Evolutionary conservation across 2,797 vertebrate genomes (phyloP), one percentile per base, ranked within the genome.

Genomic region (Petrocephalus schoutedeni): DNA sequence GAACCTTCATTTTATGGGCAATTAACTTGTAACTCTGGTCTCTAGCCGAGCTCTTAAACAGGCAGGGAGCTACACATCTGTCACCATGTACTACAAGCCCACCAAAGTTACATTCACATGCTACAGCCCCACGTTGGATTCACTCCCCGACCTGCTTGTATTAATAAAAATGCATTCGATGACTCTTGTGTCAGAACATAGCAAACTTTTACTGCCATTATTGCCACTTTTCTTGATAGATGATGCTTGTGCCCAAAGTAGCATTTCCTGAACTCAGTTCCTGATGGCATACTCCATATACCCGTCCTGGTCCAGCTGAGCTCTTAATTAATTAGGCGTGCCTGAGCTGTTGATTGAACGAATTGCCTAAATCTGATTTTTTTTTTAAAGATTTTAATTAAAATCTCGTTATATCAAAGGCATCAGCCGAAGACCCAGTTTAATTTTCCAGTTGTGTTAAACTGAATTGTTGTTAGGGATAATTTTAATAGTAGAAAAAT

Each of bases 1-100:
- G 19, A 77, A 85, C 59, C 59, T 56, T 88, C 82, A 88, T 88
- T 85, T 85, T 88, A 88, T 67, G 28, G 87, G 64, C 83, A 88
- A 88, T 88, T 88, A 88, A 57, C 87, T 85, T 45, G 54, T 59
- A 41, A 32, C 82, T 88, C 23, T 12, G 58, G 28, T 58, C 84
- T 59, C 16, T 58, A 86, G 80, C 87, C 67, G 51, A 45, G 59
- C 19, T 67, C 80, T 85, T 88, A 61, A 56, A 28, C 80, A 53
- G 80, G 58, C 36, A 85, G 28, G 67, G 58, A 32, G 45, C 87
- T 88, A 45, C 80, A 85, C 80, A 85, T 88, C 82, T 85, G 87
- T 71, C 59, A 41, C 49, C 16, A 32, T 54, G 23, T 59, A 56
- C 67, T 87, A 54, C 28, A 64, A 36, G 32, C 82, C 64, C 45